Base-by-base conservation (phyloP, 2,113 vertebrate species). In the Bubalus kerabau region DNA sequence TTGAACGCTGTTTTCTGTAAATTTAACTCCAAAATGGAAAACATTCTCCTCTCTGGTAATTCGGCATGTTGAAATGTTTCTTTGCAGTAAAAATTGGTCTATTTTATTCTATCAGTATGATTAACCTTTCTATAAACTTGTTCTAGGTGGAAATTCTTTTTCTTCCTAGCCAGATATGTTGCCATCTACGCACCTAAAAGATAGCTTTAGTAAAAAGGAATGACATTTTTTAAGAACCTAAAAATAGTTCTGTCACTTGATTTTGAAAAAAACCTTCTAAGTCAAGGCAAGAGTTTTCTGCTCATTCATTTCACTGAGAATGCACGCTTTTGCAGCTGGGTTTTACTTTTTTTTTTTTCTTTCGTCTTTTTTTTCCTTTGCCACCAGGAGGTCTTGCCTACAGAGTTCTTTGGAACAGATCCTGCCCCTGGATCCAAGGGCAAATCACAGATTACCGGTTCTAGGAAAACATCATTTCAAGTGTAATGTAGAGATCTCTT, bases 101-200 rank as follows among this genome's bases (percentile, higher is more conserved):
- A 83, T 94, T 96, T 96, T 46, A 92, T 76, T 94, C 92, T 86
- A 95, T 91, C 88, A 93, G 59, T 97, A 83, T 83, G 67, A 97
- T 97, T 98, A 96, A 97, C 60, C 90, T 98, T 97, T 96, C 46
- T 57, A 80, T 92, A 97, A 92, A 91, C 40, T 91, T 98, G 50
- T 82, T 92, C 81, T 94, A 50, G 28, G 46, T 93, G 8, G 74
- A 96, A 98, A 91, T 94, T 95, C 86, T 64, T 71, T 90, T 93
- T 97, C 95, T 83, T 57, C 60, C 21, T 87, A 96, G 30, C 30
- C 67, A 93, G 92, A 96, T 95, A 97, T 96, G 23, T 95, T 97
- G 26, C 23, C 93, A 95, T 91, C 96, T 96, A 80, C 28, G 16
- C 48, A 94, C 76, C 57, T 96, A 95, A 97, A 97, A 95, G 74